Percentiles rank a stretch among this genome's conserved stretches.
These are phyloP conservation scores for Cricetomys ansorgei DNA, from an alignment of 2,113 vertebrate genomes.

Conservation along the genomic window DNA sequence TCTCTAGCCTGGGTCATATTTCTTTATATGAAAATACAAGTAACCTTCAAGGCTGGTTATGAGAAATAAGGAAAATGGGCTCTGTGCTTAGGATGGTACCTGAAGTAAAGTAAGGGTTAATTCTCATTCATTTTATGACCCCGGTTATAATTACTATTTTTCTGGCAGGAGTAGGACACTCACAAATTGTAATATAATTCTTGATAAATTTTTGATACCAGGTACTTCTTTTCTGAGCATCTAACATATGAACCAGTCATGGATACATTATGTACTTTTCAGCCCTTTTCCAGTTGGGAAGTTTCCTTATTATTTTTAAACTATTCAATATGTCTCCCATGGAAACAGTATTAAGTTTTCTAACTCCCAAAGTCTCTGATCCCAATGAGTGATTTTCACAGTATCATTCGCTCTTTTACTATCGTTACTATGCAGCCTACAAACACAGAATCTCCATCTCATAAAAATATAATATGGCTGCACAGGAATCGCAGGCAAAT, in stretches of 20 bases:
- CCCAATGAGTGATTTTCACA: constrained; percentile 64
- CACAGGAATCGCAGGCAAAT: constrained; percentile 74
- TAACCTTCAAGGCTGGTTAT: not conserved
- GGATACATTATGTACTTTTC: not conserved
- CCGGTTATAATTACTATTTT: not conserved
- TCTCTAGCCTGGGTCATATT: no score
- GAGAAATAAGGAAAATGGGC: not conserved
- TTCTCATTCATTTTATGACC: not conserved
- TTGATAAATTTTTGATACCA: not conserved
- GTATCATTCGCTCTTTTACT: constrained; percentile 53
- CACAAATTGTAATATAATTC: not conserved
- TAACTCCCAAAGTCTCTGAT: constrained; percentile 49
- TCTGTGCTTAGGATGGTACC: not conserved
- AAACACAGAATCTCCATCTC: constrained; percentile 68
- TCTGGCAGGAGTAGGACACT: not conserved
- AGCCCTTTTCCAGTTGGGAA: constrained; percentile 45
- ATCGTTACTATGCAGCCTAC: constrained; percentile 10
- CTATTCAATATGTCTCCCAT: not conserved
- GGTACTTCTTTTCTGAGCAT: not conserved
- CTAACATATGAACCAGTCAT: not conserved
- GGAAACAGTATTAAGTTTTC: constrained; percentile 45
- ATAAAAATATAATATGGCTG: constrained; percentile 73
- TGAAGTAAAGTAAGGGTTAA: not conserved
- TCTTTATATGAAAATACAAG: not conserved
- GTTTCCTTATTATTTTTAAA: constrained; percentile 39